Base-by-base conservation (phyloP, 2,113 vertebrate genomes). In the Chionomys nivalis region DNA sequence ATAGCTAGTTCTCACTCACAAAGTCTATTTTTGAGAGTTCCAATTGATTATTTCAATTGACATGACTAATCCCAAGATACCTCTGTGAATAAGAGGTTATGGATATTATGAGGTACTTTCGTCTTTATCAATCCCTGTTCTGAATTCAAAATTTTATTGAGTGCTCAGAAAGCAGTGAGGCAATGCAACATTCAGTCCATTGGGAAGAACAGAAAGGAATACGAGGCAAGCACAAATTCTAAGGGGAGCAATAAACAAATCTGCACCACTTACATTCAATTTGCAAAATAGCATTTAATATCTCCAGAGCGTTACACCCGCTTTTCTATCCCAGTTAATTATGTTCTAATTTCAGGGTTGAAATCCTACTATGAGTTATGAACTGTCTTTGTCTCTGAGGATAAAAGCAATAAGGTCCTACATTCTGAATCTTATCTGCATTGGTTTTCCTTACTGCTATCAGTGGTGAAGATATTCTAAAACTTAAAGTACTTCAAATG, bases 141-240 rank as follows among this genome's bases (percentile, higher is more conserved):
- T 88, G 91, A 97, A 97, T 92, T 95, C 11, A 23, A 31, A 81
- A 31, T 91, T 97, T 96, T 2, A 10, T 39, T 94, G 72, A 96
- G 83, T 0, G 26, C 23, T 73, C 63, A 76, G n/a, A 94, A 58
- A 89, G 58, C 58, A 93, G 42, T 0, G 8, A 97, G 79, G 49
- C 5, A 78, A 36, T 81, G 31, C 47, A 55, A 36, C n/a, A 42
- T 24, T 52, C 47, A 7, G 85, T 52, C 75, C 88, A 39, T 8
- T 63, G n/a, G 73, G 63, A 58, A 90, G 55, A 63, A 85, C 85
- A 52, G 6, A 17, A 81, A 90, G 58, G n/a, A 92, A 70, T 16
- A 68, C 16, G 24, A 90, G 5, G 19, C 39, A 61, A 89, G n/a
- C 3, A 23, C n/a, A 39, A 36, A 73, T 96, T 92, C n/a, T 76